Conservation (phyloP, 2,797 vertebrate genomes). For the Peromyscus nudipes region DNA sequence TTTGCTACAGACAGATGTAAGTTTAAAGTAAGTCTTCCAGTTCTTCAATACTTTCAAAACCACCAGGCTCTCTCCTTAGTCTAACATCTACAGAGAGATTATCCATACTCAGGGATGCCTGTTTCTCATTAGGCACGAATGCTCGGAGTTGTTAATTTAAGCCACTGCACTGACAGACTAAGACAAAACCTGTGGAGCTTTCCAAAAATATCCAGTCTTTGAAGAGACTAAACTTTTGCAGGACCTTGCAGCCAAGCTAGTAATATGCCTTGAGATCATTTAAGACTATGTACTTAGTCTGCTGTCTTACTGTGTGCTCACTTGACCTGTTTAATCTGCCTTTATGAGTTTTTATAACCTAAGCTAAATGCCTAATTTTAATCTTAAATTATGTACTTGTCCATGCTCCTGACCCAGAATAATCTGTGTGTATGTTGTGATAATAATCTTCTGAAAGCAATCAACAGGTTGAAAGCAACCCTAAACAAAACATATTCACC, state of each 20-base stretch:
- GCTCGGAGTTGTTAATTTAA: conserved; percentile 35
- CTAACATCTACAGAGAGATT: neutral
- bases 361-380: neutral
- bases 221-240: neutral
- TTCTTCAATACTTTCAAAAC: conserved; percentile 1
- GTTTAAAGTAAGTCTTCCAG: neutral
- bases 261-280: neutral
- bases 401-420: neutral
- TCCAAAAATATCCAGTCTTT: neutral
- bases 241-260: neutral
- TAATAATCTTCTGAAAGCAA: neutral
- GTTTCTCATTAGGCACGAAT: conserved; percentile 34
- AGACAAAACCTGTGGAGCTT: neutral
- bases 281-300: neutral
- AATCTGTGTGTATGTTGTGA: neutral
- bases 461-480: neutral
- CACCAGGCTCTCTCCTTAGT: neutral
- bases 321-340: neutral
- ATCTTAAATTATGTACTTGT: neutral
- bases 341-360: neutral
- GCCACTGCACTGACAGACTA: neutral
- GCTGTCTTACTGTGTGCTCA: neutral
- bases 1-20: neutral
- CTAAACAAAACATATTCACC: neutral
- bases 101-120: neutral